Evolutionary conservation across 2,113 vertebrate species (phyloP).

Genomic region (Ailuropoda melanoleuca): DNA sequence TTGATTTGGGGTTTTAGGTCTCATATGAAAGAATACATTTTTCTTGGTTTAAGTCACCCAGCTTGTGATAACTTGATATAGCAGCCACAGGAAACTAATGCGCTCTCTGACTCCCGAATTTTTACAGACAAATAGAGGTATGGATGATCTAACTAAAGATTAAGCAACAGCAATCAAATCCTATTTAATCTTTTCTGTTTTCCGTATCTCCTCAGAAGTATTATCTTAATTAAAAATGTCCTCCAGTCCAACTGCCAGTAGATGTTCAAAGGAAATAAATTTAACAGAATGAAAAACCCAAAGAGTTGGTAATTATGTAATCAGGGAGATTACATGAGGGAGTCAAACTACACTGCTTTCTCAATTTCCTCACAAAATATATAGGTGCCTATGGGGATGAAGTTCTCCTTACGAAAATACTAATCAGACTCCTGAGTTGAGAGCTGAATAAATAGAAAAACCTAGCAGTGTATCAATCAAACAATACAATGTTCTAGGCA

Average conservation of each 20-base stretch:
- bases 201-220: not conserved
- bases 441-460: not conserved
- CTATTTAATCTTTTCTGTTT: not conserved
- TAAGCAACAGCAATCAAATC: not conserved
- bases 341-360: not conserved
- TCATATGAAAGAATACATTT: not conserved
- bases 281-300: not conserved
- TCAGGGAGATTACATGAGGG: constrained; percentile 12
- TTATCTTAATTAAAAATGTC: constrained; percentile 30
- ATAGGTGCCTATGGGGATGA: not conserved
- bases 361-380: constrained; percentile 32
- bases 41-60: not conserved
- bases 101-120: not conserved
- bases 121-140: not conserved
- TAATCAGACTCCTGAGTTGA: not conserved
- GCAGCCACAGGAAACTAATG: not conserved
- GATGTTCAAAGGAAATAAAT: constrained; percentile 16
- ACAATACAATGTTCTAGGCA: not conserved
- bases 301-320: constrained; percentile 15
- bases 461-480: not conserved
- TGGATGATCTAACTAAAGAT: not conserved
- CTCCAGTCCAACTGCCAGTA: not conserved
- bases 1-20: not conserved
- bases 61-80: not conserved
- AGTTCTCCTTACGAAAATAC: not conserved